Base-by-base conservation (phyloP, 2,888 invertebrate species). In the Endotricha flammealis region DNA sequence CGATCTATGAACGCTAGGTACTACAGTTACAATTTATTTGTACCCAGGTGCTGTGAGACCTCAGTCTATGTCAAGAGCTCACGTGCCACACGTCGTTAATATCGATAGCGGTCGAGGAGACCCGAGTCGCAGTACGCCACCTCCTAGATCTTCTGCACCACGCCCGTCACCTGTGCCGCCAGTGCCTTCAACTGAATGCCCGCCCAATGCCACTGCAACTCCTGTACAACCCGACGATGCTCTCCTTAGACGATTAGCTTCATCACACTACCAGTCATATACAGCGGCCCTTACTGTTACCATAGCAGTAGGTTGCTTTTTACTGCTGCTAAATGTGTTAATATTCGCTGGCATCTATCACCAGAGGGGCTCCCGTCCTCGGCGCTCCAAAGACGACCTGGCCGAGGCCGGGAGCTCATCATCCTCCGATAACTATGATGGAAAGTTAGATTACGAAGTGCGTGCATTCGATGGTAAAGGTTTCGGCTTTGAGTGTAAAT, bases 301-400 rank as follows among this genome's bases (percentile, higher is more conserved):
- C 0, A 94, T 95, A 44, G 94, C 93, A 1, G 94, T 95, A 5
- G 95, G 95, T 1, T 94, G 95, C 57, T 94, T 95, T 50, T 88
- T 95, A 4, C 83, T 95, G 5, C 85, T 95, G 14, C 87, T 95
- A 13, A 95, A 95, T 63, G 91, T 95, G 7, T 87, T 95, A 12
- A 96, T 96, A 51, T 96, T 96, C 59, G 95, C 95, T 28, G 95
- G 95, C 1, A 95, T 95, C 43, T 95, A 95, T 63, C 94, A 95
- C 59, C 95, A 95, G 69, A 89, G 95, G 1, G 95, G 94, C 53
- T 88, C 89, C 46, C 87, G 88, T 31, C 90, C 91, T 43, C 91
- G 92, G 34, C 92, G 93, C 57, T 91, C 91, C 38, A 94, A 94
- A 62, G 93, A 94, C 53, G 93, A 94, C 55, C 72, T 93, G 10